Percentiles rank a stretch among this genome's conserved stretches.
These are phyloP conservation scores for Heterotis niloticus DNA, from an alignment of 2,113 vertebrate genomes.

Conservation along the genomic window DNA sequence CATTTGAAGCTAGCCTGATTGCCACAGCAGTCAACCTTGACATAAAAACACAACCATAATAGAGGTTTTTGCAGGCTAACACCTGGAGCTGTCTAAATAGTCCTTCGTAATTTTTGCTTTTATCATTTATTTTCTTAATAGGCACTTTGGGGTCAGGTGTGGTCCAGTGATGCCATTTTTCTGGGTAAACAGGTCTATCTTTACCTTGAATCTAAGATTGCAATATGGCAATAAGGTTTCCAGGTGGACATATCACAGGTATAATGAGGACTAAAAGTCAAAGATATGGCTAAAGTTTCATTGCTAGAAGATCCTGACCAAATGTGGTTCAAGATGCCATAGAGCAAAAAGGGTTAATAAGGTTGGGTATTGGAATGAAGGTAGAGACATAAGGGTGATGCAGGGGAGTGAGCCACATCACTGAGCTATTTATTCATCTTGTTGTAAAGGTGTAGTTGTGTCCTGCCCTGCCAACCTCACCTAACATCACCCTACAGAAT, in stretches of 20 bases:
- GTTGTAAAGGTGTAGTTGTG: neutral
- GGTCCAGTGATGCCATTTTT: too few species aligned
- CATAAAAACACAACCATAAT: too few species aligned
- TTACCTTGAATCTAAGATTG: neutral
- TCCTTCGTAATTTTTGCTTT: neutral
- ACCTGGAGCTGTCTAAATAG: neutral
- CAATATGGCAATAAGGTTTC: neutral
- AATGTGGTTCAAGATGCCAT: neutral
- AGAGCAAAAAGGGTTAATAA: neutral
- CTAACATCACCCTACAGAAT: neutral
- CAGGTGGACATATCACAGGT: neutral
- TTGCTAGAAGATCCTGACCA: neutral
- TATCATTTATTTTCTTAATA: too few species aligned
- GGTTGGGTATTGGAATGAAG: neutral
- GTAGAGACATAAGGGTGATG: neutral
- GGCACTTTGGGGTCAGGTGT: too few species aligned
- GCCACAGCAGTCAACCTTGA: neutral
- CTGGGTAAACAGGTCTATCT: neutral
- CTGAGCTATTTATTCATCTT: neutral
- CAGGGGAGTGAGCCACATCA: neutral
- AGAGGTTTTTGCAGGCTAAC: neutral
- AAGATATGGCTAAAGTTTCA: neutral
- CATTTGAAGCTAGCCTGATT: neutral
- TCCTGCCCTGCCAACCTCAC: neutral
- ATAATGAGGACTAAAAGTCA: neutral